These are phyloP conservation scores for Pungitius pungitius DNA, from an alignment of 2,113 vertebrate species.

Conservation along the genomic window DNA sequence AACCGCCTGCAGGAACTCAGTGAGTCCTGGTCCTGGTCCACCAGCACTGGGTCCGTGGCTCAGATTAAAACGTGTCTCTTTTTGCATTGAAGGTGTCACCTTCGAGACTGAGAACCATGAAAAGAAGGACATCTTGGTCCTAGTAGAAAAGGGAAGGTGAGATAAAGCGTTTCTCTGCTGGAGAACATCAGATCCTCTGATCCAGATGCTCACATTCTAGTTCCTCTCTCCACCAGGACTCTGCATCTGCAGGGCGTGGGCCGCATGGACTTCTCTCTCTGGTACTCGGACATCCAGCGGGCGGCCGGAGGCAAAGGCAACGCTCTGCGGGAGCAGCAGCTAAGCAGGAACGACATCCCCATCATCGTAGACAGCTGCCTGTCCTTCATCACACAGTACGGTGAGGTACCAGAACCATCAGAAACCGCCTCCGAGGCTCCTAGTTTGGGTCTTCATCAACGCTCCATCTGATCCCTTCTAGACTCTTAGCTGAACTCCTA, in stretches of 20 bases:
- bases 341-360: constrained; percentile 93
- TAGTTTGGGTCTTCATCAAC: no score
- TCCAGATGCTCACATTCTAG: no score
- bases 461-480: background rate
- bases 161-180: constrained; percentile 7
- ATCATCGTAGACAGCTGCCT: constrained; percentile 98
- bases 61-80: background rate
- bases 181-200: no score
- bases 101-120: constrained; percentile 85
- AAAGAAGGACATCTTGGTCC: constrained; percentile 91
- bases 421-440: no score
- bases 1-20: constrained; percentile 95
- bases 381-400: constrained; percentile 96
- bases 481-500: background rate
- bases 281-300: constrained; percentile 88
- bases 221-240: constrained; percentile 81
- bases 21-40: constrained; percentile 62
- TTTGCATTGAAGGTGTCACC: constrained; percentile 81
- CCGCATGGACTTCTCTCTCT: constrained; percentile 85
- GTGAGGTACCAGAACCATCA: constrained; percentile 73
- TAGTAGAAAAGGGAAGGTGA: constrained; percentile 96
- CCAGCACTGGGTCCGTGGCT: background rate
- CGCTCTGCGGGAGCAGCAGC: constrained; percentile 91
- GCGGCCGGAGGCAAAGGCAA: constrained; percentile 91
- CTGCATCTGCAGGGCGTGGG: constrained; percentile 92